These are phyloP conservation scores for Apodemus speciosus DNA, from an alignment of 2,113 vertebrate species.

Conservation along the genomic window DNA sequence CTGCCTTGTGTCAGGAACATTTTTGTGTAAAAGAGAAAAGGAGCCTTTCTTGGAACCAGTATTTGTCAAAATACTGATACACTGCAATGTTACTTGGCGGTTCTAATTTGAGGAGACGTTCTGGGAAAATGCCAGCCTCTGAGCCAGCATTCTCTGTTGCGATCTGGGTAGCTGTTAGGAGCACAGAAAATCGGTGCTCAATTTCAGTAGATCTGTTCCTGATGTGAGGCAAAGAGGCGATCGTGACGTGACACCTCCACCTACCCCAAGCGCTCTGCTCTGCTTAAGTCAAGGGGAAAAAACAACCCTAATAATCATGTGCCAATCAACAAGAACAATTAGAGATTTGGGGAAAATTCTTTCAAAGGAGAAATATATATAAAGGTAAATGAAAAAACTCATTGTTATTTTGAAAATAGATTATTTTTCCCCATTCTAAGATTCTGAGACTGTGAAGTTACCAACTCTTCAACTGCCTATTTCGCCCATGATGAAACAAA, in stretches of 20 bases:
- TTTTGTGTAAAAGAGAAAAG: slow-evolving; percentile 63
- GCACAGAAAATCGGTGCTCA: not conserved
- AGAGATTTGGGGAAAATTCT: not conserved
- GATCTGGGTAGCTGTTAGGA: slow-evolving; percentile 30
- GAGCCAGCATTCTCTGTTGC: slow-evolving; percentile 25
- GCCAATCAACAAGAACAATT: not conserved
- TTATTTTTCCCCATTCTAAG: not conserved
- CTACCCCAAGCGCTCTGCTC: not conserved
- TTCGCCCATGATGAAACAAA: not conserved
- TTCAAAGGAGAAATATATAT: not conserved
- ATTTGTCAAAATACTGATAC: slow-evolving; percentile 19
- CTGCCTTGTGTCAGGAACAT: slow-evolving; percentile 34
- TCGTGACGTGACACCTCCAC: not conserved
- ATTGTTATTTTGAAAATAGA: slow-evolving; percentile 25
- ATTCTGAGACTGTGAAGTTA: not conserved
- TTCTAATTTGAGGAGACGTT: slow-evolving; percentile 22
- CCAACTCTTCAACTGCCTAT: not conserved
- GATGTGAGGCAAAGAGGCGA: not conserved
- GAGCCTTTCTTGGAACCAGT: slow-evolving; percentile 20
- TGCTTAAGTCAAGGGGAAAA: not conserved
- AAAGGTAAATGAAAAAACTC: not conserved
- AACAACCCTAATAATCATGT: not conserved
- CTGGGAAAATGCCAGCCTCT: not conserved
- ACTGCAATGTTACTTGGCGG: slow-evolving; percentile 24
- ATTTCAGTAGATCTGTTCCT: slow-evolving; percentile 21